Evolutionary conservation across 2,888 invertebrate species (phyloP).

Genomic region (Chromoteleia sp.): DNA sequence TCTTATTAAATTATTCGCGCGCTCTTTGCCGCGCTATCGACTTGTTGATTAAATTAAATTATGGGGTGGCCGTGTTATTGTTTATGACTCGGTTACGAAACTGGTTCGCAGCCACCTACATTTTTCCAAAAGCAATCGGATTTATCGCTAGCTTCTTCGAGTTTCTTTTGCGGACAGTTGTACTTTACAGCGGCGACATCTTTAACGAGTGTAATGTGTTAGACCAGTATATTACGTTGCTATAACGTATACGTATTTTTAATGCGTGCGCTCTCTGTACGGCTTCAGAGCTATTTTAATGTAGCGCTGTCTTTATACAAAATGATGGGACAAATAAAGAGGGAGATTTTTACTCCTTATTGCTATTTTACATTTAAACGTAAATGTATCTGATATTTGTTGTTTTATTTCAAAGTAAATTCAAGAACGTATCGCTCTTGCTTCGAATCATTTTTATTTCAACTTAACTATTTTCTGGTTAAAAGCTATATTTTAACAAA

Average conservation of each 20-base stretch:
- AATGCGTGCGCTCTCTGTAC: slow-evolving; percentile 9
- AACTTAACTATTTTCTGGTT: no score
- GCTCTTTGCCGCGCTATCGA: slow-evolving; percentile 28
- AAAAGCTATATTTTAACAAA: no score
- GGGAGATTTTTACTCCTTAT: neutral
- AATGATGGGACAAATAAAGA: neutral
- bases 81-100: slow-evolving; percentile 38
- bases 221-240: slow-evolving; percentile 8
- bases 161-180: slow-evolving; percentile 1
- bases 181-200: slow-evolving; percentile 20
- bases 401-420: no score
- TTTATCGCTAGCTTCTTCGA: slow-evolving; percentile 17
- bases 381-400: no score
- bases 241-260: slow-evolving; percentile 17
- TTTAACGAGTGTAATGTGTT: slow-evolving; percentile 36
- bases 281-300: neutral
- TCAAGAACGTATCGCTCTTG: no score
- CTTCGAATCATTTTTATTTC: no score
- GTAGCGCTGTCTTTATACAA: neutral
- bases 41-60: slow-evolving; percentile 59
- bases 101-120: slow-evolving; percentile 42
- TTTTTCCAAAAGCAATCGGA: slow-evolving; percentile 17
- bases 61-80: slow-evolving; percentile 35
- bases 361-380: no score
- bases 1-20: slow-evolving; percentile 43